Percentiles rank a stretch among this genome's conserved stretches.
Conservation (phyloP, 2,797 vertebrate genomes). For the Saxicola maurus region DNA sequence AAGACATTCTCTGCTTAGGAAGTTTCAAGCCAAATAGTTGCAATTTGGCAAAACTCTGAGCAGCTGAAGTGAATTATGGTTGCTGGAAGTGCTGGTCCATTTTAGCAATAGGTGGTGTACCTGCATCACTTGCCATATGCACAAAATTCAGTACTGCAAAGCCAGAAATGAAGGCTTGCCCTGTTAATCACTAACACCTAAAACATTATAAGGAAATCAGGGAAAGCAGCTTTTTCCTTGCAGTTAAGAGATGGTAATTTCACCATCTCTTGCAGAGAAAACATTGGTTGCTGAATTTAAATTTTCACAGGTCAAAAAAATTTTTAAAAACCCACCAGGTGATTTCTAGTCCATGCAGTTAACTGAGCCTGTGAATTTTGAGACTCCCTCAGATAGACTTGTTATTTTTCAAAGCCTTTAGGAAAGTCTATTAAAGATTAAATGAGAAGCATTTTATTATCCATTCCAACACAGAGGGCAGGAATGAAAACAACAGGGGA, state of each 20-base stretch:
- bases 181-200: neutral
- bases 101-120: slow-evolving; percentile 5
- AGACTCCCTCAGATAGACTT: neutral
- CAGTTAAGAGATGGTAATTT: neutral
- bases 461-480: neutral
- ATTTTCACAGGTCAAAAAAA: neutral
- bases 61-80: neutral
- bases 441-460: neutral
- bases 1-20: neutral
- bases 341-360: neutral
- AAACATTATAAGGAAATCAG: neutral
- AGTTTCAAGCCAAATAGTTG: neutral
- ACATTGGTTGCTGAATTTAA: neutral
- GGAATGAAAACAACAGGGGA: neutral
- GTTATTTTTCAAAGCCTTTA: neutral
- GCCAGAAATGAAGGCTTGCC: neutral
- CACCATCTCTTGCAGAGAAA: neutral
- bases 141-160: neutral
- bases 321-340: neutral
- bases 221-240: neutral
- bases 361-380: neutral
- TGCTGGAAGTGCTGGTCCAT: neutral
- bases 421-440: neutral
- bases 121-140: neutral
- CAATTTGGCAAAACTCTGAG: neutral